Base-by-base conservation (phyloP, 2,113 vertebrate species). In the Caloenas nicobarica region DNA sequence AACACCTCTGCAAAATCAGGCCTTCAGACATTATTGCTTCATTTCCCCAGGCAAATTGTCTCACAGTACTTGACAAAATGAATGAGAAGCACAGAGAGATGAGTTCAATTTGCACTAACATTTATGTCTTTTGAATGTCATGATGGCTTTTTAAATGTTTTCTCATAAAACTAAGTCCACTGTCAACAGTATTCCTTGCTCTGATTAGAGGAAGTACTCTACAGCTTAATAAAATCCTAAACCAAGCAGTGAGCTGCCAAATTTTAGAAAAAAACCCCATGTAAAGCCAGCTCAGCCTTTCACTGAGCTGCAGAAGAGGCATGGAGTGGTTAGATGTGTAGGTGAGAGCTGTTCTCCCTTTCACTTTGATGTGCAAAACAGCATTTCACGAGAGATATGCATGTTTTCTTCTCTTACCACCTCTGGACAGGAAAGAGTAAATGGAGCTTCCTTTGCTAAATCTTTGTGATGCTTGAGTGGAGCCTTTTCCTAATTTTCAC, bases 91-190 rank as follows among this genome's bases (percentile, higher is more conserved):
- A 0, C 8, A 18, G 69, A 91, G 66, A 80, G 78, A 78, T 88
- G 74, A 73, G 81, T 94, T 95, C 91, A 94, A 70, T 94, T 82
- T 94, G 74, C 80, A 80, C 91, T 95, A 95, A 94, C 96, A 92
- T 96, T 92, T 95, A 95, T 89, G 74, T 88, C 91, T 95, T 95
- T 74, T 86, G 89, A 96, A 94, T 96, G 85, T 96, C 85, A 94
- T 81, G 54, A 91, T 89, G 44, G 81, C 31, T 95, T 94, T 94
- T 93, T 62, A 96, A 94, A 89, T 89, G 93, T 88, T 95, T 95
- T 50, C 74, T 96, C 71, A 61, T 95, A 94, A 96, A 96, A 89
- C 74, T 86, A 94, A 95, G 87, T 89, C 96, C 95, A 94, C 70
- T 91, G 87, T 94, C 93, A 93, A 95, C 89, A 94, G n/a, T 69